Base-by-base conservation (phyloP, 1,140 invertebrate genomes). In the Lordiphosa mommai region DNA sequence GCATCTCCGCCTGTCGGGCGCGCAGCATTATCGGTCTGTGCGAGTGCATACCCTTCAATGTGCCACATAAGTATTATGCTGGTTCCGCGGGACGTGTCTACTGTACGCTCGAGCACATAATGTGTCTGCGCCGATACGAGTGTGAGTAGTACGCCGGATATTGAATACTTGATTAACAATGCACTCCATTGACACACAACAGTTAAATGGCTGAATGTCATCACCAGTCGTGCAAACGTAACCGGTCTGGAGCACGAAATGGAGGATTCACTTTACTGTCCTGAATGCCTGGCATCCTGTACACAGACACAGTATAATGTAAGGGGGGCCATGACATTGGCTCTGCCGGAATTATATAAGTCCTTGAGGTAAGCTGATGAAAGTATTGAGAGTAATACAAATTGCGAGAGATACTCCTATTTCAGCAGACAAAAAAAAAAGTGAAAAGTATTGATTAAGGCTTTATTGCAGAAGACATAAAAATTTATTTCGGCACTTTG, bases 1-100 rank as follows among this genome's bases (percentile, higher is more conserved):
- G 92, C 56, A 89, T 92, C 64, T 88, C 92, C 1, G 90, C 89
- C 41, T 92, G 92, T 61, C 88, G 91, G 12, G 89, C 91, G 58
- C 73, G 89, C 7, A 91, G 91, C 61, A 84, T 92, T 4, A 66
- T 89, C 4, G 76, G 79, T 0, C 77, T 90, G 5, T 92, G 92
- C 53, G 90, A 90, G 16, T 92, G 91, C 40, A 88, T 91, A 1
- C 91, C 91, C 0, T 92, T 91, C 50, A 89, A 89, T 49, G 88
- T 91, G 73, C 91, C 90, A 1, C 84, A 89, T 48, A 72, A 89
- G 49, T 71, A 58, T 1, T 64, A 70, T 17, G 68, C 86, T 30
- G 74, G 46, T 7, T 36, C 20, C 4, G 36, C 33, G 16, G 82
- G 36, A 72, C 86, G 36, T 9, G 72, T 87, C 36, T 85, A 61